Evolutionary conservation across 2,113 vertebrate genomes (phyloP).

Genomic region (Elgaria multicarinata): DNA sequence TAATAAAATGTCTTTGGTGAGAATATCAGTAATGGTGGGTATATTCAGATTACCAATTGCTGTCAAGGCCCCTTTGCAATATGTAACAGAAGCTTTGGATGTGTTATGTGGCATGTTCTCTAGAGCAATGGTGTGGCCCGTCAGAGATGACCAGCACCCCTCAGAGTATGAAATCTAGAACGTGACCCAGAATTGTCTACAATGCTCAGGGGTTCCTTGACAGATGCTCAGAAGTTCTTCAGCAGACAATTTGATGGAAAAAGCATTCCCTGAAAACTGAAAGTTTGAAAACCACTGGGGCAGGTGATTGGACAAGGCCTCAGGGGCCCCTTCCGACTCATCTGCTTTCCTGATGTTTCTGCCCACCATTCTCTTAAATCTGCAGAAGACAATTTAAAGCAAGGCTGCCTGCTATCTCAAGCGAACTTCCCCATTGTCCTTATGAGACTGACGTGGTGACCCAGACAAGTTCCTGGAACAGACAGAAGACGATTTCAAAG

Average conservation of each 20-base stretch:
- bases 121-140: no score
- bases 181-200: no score
- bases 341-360: not conserved
- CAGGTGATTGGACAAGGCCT: not conserved
- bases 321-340: not conserved
- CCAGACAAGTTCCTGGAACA: slow-evolving; percentile 49
- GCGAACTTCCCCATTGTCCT: slow-evolving; percentile 32
- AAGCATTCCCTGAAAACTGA: not conserved
- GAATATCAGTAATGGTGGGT: not conserved
- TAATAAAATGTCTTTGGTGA: no score
- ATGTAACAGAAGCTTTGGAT: not conserved
- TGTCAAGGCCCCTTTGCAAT: no score
- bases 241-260: not conserved
- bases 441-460: slow-evolving; percentile 37
- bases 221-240: not conserved
- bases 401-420: slow-evolving; percentile 13
- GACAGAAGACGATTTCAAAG: slow-evolving; percentile 54
- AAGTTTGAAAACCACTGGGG: not conserved
- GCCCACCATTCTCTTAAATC: not conserved
- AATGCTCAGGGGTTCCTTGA: not conserved
- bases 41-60: not conserved
- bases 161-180: no score
- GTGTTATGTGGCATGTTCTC: not conserved
- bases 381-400: slow-evolving; percentile 1
- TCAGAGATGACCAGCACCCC: no score